phyloP scores from a whole-genome alignment of 2,888 invertebrate genomes.

The Catonia carolina region DNA sequence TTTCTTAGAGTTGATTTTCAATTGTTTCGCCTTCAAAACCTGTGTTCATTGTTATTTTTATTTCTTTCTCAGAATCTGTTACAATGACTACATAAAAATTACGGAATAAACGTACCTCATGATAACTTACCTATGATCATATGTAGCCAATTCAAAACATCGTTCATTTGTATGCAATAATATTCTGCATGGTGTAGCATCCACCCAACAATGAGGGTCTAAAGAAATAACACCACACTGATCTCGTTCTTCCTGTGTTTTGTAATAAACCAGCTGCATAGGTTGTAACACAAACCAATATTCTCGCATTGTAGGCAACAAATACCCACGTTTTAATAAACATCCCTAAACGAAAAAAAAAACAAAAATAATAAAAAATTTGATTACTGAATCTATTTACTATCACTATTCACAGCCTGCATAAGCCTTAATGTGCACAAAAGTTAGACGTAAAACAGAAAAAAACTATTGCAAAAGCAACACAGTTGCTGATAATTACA shows the following conservation, averaged over 20 bases:
- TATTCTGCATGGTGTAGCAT: constrained; percentile 54
- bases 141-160: constrained; percentile 64
- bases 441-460: too few species aligned
- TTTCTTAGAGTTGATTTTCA: too few species aligned
- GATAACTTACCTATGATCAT: constrained; percentile 58
- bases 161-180: constrained; percentile 62
- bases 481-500: too few species aligned
- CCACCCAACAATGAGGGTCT: constrained; percentile 59
- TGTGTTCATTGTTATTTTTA: too few species aligned
- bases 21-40: too few species aligned
- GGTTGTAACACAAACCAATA: constrained; percentile 76
- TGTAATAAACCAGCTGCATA: constrained; percentile 65
- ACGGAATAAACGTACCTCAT: too few species aligned
- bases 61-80: too few species aligned
- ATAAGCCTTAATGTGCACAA: too few species aligned
- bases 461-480: too few species aligned
- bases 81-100: too few species aligned
- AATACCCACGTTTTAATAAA: constrained; percentile 64
- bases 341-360: constrained; percentile 54
- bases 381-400: not conserved
- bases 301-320: constrained; percentile 68
- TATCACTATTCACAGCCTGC: not conserved
- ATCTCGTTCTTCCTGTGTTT: constrained; percentile 62
- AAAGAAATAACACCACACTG: constrained; percentile 60
- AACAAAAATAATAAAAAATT: too few species aligned